Base-by-base conservation (phyloP, 2,797 vertebrate species). In the Coluber constrictor region DNA sequence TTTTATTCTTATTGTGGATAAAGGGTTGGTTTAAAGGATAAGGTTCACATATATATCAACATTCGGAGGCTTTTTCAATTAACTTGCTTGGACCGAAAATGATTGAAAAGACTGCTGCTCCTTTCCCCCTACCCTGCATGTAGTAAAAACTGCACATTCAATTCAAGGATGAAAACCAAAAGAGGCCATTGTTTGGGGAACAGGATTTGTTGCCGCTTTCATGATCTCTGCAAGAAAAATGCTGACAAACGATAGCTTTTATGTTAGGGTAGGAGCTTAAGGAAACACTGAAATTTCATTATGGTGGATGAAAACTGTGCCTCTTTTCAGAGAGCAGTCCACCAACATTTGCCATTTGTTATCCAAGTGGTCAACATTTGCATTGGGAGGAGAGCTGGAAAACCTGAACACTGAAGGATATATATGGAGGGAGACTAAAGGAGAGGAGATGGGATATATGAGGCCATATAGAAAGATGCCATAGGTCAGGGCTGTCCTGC, bases 1-100 rank as follows among this genome's bases (percentile, higher is more conserved):
- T 57, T 91, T 20, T 59, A 13, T 29, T 23, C 86, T 88, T 29
- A 18, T 66, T 92, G 83, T 92, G 90, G 86, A 90, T 86, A 90
- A 56, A 87, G 47, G 89, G 57, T 94, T 92, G 51, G 27, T 92
- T 92, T 90, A 92, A 88, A 90, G 87, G 57, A 59, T 57, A 32
- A 86, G 32, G 63, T 90, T 92, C 86, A 90, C 57, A 55, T 6
- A 9, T 60, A 90, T 88, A 66, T 88, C 91, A 88, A 88, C 37
- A 47, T 66, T 56, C 5, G 18, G 23, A 25, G 32, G 27, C 27
- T 63, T 90, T 83, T 88, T 74, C 56, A 83, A 55, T 55, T 7
- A 89, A 70, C 23, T 20, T 55, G 86, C 56, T 91, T 70, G 12
- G 43, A 61, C n/a, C 55, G n/a, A 55, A 89, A 79, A 61, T 29